Conservation (phyloP, 2,113 vertebrate genomes). For the Ceratotherium simum region DNA sequence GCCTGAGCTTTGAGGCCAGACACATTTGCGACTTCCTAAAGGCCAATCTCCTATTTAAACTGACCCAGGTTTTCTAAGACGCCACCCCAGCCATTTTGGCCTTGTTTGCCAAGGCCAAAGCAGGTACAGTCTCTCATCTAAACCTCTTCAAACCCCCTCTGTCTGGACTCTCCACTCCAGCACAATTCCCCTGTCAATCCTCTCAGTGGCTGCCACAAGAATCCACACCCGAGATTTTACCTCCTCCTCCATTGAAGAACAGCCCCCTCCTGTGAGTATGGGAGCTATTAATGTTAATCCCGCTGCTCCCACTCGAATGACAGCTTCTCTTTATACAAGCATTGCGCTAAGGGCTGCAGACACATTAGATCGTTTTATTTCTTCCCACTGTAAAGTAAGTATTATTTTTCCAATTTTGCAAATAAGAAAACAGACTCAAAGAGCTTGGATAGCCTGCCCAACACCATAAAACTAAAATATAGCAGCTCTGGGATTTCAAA, state of each 20-base stretch:
- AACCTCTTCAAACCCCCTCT: background rate
- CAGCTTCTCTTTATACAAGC: background rate
- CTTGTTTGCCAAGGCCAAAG: background rate
- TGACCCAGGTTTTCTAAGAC: background rate
- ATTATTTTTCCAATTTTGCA: constrained; percentile 14
- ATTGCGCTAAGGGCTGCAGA: background rate
- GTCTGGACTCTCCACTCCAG: background rate
- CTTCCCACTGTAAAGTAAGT: background rate
- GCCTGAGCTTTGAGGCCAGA: background rate
- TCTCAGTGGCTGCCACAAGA: background rate
- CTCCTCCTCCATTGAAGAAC: background rate
- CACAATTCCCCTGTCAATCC: background rate
- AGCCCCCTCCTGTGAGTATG: background rate
- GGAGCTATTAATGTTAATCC: background rate
- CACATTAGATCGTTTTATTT: background rate
- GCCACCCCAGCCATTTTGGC: background rate
- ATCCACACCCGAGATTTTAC: background rate
- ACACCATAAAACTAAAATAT: background rate
- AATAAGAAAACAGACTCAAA: constrained; percentile 37
- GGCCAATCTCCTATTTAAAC: background rate
- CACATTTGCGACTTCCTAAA: background rate
- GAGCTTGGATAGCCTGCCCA: background rate
- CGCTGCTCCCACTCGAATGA: background rate
- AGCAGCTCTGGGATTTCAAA: background rate
- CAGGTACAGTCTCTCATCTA: background rate